Evolutionary conservation across 2,888 invertebrate genomes (phyloP), one percentile per base, ranked within the genome.

Genomic region (Cryptus armator): DNA sequence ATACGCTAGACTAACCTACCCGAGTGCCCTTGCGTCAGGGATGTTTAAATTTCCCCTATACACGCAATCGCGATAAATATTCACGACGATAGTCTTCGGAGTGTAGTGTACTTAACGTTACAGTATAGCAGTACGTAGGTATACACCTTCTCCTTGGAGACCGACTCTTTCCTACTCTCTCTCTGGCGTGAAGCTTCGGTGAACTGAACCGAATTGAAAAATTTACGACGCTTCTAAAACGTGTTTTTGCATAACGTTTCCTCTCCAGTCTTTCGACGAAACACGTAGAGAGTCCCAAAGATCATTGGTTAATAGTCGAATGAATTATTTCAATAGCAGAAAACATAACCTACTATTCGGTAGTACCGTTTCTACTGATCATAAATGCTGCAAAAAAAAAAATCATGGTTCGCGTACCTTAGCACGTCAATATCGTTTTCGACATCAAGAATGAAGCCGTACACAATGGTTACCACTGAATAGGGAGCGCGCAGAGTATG

Each of bases 21-120:
- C 59, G 72, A 78, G 83, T 78, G 68, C 59, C 68, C 78, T 74
- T 81, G 82, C 86, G 86, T 78, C 86, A 82, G 83, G 84, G 85
- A 81, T 88, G 88, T 89, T 88, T 88, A 89, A 89, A 89, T 88
- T 89, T 88, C 85, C 76, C 78, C 80, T 84, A 85, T 87, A 81
- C 86, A 85, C 83, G 83, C 83, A 78, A 83, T 78, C 78, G 78
- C 62, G 78, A 83, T 83, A 83, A 83, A 83, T 83, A 83, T 83
- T 83, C 77, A 83, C 78, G 78, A 78, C 77, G 59, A 83, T 83
- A 78, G 78, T 78, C 67, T 78, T 62, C 53, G 48, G 37, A 59
- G 83, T 43, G 51, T 68, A 62, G 76, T 68, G 76, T 76, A 71
- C 64, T 32, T 62, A 74, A 81, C 64, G 70, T 53, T 37, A 5